Evolutionary conservation across 2,888 invertebrate species (phyloP), one percentile per base, ranked within the genome.

Genomic region (Heterodera filipjevi): DNA sequence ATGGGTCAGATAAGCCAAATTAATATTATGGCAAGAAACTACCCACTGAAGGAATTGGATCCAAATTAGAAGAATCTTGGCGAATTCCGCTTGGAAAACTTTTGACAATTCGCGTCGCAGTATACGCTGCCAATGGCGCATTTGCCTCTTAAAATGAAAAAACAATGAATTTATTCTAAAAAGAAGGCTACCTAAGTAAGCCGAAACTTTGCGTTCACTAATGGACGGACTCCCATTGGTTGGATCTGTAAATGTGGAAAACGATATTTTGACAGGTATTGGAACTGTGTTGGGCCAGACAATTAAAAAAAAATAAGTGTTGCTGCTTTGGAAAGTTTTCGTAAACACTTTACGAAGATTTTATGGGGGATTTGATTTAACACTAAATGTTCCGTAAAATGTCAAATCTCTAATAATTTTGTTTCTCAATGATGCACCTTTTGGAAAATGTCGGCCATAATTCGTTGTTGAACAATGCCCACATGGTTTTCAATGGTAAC

Each of bases 1-100:
- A n/a, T n/a, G n/a, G n/a, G n/a, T n/a, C n/a, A n/a, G n/a, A n/a
- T n/a, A n/a, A n/a, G n/a, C n/a, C n/a, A n/a, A n/a, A n/a, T n/a
- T n/a, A n/a, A n/a, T n/a, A n/a, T n/a, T n/a, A n/a, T n/a, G n/a
- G n/a, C n/a, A n/a, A n/a, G n/a, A 73, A 73, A 27, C 19, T 10
- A 35, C 75, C 19, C 44, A 75, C 75, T 32, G 90, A 90, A 1
- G 90, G 90, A 27, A 88, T 79, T 5, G 92, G 92, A 84, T 92
- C 90, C 87, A 92, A 92, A 87, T 92, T 92, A 80, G 92, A 92
- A 30, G 92, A 92, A 84, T 91, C 91, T 39, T 92, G 91, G 71
- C 92, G 88, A 8, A 90, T 90, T 0, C 92, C 92, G 66, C 84
- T 85, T 14, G 88, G 88, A 81, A 87, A 88, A 77, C 83, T 84